These are phyloP conservation scores for Chaenocephalus aceratus DNA, from an alignment of 2,113 vertebrate genomes.

Conservation along the genomic window DNA sequence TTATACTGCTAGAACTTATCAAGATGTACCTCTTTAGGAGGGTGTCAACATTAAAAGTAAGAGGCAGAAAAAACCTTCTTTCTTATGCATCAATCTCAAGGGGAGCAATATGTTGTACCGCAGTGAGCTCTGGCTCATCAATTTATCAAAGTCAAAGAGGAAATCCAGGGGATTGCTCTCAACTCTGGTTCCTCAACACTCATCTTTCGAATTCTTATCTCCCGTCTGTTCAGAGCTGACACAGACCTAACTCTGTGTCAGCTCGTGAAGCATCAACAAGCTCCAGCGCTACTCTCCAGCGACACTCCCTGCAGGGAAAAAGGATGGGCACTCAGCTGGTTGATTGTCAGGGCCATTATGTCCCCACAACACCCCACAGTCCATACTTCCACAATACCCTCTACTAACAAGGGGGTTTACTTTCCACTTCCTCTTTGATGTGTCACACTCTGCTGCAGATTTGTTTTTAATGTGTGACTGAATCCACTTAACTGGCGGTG, in stretches of 20 bases:
- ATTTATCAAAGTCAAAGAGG: conserved; percentile 80
- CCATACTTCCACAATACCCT: conserved; percentile 53
- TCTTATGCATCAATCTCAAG: conserved; percentile 55
- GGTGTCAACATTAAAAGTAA: conserved; percentile 50
- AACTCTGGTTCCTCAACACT: conserved; percentile 55
- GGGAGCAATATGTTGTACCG: conserved; percentile 38
- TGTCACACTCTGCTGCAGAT: conserved; percentile 72
- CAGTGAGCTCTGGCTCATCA: conserved; percentile 60
- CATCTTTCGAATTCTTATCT: conserved; percentile 72
- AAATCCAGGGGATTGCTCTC: conserved; percentile 71
- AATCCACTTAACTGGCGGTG: conserved; percentile 70
- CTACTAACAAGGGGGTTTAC: conserved; percentile 71
- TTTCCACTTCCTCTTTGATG: conserved; percentile 73
- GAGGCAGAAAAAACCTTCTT: conserved; percentile 14
- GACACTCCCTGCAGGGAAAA: conserved; percentile 63
- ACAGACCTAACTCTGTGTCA: conserved; percentile 61
- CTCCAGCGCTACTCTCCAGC: conserved; percentile 40
- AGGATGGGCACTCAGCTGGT: conserved; percentile 68
- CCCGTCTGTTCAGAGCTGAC: conserved; percentile 58
- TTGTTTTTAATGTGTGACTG: conserved; percentile 80
- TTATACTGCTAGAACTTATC: conserved; percentile 42
- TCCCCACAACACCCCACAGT: conserved; percentile 61
- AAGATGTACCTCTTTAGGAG: conserved; percentile 48
- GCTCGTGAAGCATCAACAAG: conserved; percentile 57
- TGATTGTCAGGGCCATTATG: conserved; percentile 81